These are phyloP conservation scores for Mallotus villosus DNA, from an alignment of 2,797 vertebrate genomes.

Conservation along the genomic window DNA sequence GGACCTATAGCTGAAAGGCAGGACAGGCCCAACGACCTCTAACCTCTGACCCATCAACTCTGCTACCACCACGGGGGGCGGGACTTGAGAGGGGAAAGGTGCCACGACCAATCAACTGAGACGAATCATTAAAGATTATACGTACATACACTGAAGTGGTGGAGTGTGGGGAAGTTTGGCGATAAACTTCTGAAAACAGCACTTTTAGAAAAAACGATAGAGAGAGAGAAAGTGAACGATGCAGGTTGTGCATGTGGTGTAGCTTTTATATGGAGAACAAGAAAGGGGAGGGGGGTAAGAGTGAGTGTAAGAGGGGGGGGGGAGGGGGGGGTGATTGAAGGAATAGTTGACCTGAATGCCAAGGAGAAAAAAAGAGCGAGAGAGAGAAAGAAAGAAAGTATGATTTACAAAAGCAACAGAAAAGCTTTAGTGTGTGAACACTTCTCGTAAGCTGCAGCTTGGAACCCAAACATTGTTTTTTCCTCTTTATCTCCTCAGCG, in stretches of 20 bases:
- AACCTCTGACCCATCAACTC: slow-evolving; percentile 34
- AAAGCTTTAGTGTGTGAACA: slow-evolving; percentile 70
- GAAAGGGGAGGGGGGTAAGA: slow-evolving; percentile 19
- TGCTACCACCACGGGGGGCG: slow-evolving; percentile 38
- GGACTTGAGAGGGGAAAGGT: slow-evolving; percentile 14
- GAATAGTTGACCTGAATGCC: neutral
- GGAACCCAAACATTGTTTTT: slow-evolving; percentile 65
- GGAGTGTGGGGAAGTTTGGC: slow-evolving; percentile 44
- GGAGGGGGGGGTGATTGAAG: slow-evolving; percentile 4
- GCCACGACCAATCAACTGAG: slow-evolving; percentile 45
- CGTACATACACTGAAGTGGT: slow-evolving; percentile 31
- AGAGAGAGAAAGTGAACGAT: slow-evolving; percentile 34
- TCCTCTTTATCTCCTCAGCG: slow-evolving; percentile 56
- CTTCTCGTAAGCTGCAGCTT: slow-evolving; percentile 66
- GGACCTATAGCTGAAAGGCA: slow-evolving; percentile 67
- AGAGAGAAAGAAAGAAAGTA: slow-evolving; percentile 7
- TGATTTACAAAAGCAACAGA: neutral
- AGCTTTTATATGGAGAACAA: slow-evolving; percentile 42
- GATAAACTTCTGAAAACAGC: slow-evolving; percentile 71
- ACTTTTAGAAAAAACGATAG: slow-evolving; percentile 64
- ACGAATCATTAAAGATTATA: slow-evolving; percentile 36
- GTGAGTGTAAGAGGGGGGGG: neutral
- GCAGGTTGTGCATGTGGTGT: slow-evolving; percentile 61
- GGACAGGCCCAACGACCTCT: slow-evolving; percentile 33
- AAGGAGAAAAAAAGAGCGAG: slow-evolving; percentile 21